Conservation (phyloP, 2,797 vertebrate genomes). For the Syndactyla subalaris region DNA sequence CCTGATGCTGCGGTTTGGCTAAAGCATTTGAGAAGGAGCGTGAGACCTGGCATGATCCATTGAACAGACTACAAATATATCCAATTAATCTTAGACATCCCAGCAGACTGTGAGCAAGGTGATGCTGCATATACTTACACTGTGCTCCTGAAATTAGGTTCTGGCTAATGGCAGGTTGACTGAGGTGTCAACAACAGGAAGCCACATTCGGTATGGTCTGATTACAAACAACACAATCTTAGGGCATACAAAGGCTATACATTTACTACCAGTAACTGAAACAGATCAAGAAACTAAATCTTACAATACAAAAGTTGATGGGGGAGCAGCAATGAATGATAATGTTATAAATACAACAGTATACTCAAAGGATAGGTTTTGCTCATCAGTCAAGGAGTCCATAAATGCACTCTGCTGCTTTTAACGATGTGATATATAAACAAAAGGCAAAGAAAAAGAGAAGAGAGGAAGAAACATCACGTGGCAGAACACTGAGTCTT, state of each 20-base stretch:
- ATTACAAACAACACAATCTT: not conserved
- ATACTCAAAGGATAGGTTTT: not conserved
- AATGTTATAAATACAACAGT: not conserved
- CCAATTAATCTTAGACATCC: not conserved
- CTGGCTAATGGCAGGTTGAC: not conserved
- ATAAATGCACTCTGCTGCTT: not conserved
- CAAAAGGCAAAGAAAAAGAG: not conserved
- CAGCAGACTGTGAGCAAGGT: not conserved
- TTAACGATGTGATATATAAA: not conserved
- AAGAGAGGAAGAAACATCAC: not conserved
- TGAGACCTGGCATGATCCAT: not conserved
- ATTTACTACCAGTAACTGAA: not conserved
- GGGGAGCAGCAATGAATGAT: not conserved
- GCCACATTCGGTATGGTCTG: not conserved
- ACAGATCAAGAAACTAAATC: not conserved
- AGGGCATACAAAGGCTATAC: not conserved
- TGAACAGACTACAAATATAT: not conserved
- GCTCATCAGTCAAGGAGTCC: not conserved
- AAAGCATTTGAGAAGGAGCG: not conserved
- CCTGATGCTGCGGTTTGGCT: not conserved
- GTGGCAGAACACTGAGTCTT: not conserved
- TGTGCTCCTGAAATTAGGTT: not conserved
- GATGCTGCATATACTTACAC: not conserved
- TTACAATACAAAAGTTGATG: not conserved
- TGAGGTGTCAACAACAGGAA: not conserved